phyloP scores from a whole-genome alignment of 2,888 invertebrate species.

The Aquatica leii region DNA sequence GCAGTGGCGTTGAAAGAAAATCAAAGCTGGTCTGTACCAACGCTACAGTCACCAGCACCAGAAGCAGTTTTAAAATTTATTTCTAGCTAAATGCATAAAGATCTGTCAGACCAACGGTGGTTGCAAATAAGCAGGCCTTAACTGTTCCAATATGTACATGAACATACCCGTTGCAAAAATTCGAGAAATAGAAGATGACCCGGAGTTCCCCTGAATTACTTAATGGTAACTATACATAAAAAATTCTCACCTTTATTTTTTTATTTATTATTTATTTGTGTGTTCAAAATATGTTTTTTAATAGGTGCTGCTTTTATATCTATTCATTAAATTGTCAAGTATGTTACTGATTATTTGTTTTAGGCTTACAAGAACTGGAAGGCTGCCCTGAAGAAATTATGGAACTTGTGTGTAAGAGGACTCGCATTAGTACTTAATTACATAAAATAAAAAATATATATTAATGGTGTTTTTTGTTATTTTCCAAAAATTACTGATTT shows the following conservation, averaged over 20 bases:
- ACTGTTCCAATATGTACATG: constrained; percentile 10
- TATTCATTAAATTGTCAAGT: neutral
- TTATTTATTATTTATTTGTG: too few species aligned
- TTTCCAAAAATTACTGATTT: too few species aligned
- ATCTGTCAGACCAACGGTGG: too few species aligned
- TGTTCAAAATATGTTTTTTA: constrained; percentile 5
- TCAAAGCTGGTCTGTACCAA: neutral
- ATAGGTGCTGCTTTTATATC: neutral
- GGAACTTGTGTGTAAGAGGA: too few species aligned
- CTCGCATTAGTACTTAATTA: too few species aligned
- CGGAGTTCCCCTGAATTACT: constrained; percentile 13
- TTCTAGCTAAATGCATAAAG: too few species aligned
- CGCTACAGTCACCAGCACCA: constrained; percentile 5
- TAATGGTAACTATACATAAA: constrained; percentile 10
- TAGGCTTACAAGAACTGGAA: neutral
- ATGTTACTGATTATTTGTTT: too few species aligned
- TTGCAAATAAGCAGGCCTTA: neutral
- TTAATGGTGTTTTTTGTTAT: too few species aligned
- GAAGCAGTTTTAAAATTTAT: too few species aligned
- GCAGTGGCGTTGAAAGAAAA: constrained; percentile 1
- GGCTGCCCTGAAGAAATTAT: neutral
- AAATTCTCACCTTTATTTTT: constrained; percentile 17
- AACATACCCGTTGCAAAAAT: constrained; percentile 17
- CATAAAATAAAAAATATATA: too few species aligned
- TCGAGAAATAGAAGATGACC: constrained; percentile 16